Percentiles rank a stretch among this genome's conserved stretches.
Conservation (phyloP, 2,888 invertebrate species). For the Clepsis dumicolana region DNA sequence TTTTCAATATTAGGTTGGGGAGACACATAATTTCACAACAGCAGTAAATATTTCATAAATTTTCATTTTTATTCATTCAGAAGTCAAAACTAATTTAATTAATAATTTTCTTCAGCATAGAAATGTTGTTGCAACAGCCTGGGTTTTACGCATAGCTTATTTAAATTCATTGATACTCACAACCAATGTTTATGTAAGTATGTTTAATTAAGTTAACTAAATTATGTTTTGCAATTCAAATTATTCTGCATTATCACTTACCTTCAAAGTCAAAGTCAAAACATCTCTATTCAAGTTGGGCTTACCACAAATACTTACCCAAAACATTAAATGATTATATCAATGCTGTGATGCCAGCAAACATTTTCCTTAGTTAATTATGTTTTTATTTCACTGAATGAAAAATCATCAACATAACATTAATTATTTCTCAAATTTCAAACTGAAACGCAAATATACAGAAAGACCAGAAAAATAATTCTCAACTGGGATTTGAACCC, state of each 20-base stretch:
- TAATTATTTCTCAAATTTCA: no score
- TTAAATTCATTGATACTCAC: slow-evolving; percentile 1
- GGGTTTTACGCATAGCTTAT: background rate
- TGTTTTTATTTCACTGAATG: no score
- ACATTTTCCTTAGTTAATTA: no score
- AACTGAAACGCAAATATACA: no score
- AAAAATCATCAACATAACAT: no score
- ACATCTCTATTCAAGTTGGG: no score
- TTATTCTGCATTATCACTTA: background rate
- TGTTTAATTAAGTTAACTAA: background rate
- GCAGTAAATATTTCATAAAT: background rate
- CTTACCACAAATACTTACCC: no score
- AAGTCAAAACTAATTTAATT: background rate
- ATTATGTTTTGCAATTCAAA: slow-evolving; percentile 24
- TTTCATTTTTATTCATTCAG: background rate
- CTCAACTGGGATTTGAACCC: no score
- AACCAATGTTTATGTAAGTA: slow-evolving; percentile 13
- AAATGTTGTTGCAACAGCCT: background rate
- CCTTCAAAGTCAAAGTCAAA: no score
- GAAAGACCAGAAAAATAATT: no score
- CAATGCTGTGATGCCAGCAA: no score
- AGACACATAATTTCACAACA: slow-evolving; percentile 4
- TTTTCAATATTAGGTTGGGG: background rate
- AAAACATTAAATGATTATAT: no score
- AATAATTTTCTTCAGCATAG: background rate